Evolutionary conservation across 2,113 vertebrate genomes (phyloP).

Genomic region (Tonatia bakeri): DNA sequence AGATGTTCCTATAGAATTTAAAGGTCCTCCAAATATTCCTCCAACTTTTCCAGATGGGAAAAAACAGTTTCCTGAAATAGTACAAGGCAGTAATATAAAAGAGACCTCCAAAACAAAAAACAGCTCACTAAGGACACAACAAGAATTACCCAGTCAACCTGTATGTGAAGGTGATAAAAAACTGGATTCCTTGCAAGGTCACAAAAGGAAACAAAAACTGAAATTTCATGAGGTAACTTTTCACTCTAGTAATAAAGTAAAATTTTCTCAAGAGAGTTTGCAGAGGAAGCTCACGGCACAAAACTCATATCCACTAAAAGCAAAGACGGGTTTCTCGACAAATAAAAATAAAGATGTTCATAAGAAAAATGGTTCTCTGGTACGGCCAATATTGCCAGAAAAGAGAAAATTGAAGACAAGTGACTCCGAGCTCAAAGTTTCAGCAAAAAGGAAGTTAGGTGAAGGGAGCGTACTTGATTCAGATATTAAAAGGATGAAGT

Average conservation of each 20-base stretch:
- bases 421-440: neutral
- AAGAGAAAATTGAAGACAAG: neutral
- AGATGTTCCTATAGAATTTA: neutral
- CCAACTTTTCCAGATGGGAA: neutral
- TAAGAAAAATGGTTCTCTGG: neutral
- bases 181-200: neutral
- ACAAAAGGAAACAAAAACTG: neutral
- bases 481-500: conserved; percentile 59
- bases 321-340: neutral
- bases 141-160: neutral
- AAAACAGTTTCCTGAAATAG: neutral
- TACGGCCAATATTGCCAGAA: conserved; percentile 24
- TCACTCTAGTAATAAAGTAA: conserved; percentile 1
- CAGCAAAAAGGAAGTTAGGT: conserved; percentile 62
- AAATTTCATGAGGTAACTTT: neutral
- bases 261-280: neutral
- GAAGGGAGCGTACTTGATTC: neutral
- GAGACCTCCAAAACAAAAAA: neutral
- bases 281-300: neutral
- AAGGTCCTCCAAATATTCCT: neutral
- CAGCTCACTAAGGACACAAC: neutral
- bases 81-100: neutral
- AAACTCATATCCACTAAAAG: neutral
- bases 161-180: conserved; percentile 37
- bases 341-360: neutral